These are phyloP conservation scores for Strix uralensis DNA, from an alignment of 2,113 vertebrate species.

Conservation along the genomic window DNA sequence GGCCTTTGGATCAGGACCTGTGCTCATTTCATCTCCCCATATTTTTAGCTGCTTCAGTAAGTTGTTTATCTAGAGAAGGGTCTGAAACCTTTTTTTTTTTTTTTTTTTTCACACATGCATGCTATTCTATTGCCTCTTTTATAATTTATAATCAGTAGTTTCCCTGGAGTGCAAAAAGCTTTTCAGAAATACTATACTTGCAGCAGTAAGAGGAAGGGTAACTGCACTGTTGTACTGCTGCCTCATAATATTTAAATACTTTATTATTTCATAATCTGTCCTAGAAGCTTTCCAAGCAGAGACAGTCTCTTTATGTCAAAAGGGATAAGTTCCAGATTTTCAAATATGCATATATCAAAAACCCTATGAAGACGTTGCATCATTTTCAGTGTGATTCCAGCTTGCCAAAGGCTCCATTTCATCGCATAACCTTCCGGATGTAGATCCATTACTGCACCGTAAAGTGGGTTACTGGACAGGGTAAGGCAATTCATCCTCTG, in stretches of 20 bases:
- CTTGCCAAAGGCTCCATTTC: slow-evolving; percentile 55
- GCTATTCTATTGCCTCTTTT: not conserved
- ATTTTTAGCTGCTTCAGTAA: slow-evolving; percentile 1
- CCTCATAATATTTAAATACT: not conserved
- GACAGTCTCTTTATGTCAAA: not conserved
- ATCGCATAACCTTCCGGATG: not conserved
- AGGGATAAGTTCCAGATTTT: slow-evolving; percentile 34
- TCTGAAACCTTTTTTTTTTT: not conserved
- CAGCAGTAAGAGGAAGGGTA: not conserved
- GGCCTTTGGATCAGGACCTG: not conserved
- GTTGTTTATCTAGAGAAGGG: not conserved
- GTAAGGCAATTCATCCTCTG: slow-evolving; percentile 12
- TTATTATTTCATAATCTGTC: slow-evolving; percentile 12
- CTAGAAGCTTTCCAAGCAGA: slow-evolving; percentile 20
- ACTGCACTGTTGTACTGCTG: not conserved
- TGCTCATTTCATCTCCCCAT: not conserved
- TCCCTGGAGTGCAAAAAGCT: slow-evolving; percentile 14
- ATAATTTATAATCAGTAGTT: slow-evolving; percentile 32
- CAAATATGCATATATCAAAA: slow-evolving; percentile 2
- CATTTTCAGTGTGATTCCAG: not conserved
- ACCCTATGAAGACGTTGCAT: not conserved
- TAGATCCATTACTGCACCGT: not conserved
- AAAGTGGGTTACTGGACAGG: slow-evolving; percentile 40
- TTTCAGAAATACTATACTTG: not conserved
- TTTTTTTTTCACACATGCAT: not conserved